Evolutionary conservation across 2,797 vertebrate species (phyloP).

Genomic region (Clarias platycephalus): DNA sequence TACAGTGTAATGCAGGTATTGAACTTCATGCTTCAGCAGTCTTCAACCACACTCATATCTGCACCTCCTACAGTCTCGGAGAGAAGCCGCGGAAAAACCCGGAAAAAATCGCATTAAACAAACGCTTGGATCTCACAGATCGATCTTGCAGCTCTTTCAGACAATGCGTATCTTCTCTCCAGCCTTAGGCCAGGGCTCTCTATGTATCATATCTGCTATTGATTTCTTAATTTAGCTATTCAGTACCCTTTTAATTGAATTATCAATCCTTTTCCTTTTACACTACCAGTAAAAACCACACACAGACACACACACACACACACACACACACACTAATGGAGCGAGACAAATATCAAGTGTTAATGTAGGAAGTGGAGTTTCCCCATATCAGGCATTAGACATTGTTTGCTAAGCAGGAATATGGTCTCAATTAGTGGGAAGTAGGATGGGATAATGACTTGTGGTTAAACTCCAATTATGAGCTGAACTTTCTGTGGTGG

Average conservation of each 20-base stretch:
- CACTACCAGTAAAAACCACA: conserved; percentile 49
- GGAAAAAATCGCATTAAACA: conserved; percentile 72
- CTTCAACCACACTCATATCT: conserved; percentile 74
- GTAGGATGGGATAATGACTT: conserved; percentile 35
- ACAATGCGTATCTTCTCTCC: conserved; percentile 48
- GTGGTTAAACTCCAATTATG: conserved; percentile 26
- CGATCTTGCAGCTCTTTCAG: conserved; percentile 54
- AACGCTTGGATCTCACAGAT: conserved; percentile 62
- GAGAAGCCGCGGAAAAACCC: conserved; percentile 48
- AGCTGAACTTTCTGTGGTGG: conserved; percentile 7
- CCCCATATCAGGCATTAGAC: conserved; percentile 42
- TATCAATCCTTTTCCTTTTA: conserved; percentile 55
- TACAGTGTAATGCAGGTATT: conserved; percentile 74
- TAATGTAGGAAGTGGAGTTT: conserved; percentile 47
- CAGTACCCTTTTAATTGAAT: conserved; percentile 58
- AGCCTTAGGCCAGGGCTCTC: conserved; percentile 39
- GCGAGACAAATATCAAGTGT: conserved; percentile 38
- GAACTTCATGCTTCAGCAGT: conserved; percentile 76
- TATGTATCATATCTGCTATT: conserved; percentile 59
- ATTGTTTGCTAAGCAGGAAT: conserved; percentile 43
- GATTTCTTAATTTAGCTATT: conserved; percentile 60
- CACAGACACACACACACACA: neutral
- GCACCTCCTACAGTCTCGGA: conserved; percentile 67
- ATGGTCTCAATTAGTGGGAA: conserved; percentile 39
- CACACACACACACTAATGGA: conserved; percentile 41